Percentiles rank a stretch among this genome's conserved stretches.
phyloP scores from a whole-genome alignment of 64 coral and sea anemone species.

The Cladopsammia gracilis region DNA sequence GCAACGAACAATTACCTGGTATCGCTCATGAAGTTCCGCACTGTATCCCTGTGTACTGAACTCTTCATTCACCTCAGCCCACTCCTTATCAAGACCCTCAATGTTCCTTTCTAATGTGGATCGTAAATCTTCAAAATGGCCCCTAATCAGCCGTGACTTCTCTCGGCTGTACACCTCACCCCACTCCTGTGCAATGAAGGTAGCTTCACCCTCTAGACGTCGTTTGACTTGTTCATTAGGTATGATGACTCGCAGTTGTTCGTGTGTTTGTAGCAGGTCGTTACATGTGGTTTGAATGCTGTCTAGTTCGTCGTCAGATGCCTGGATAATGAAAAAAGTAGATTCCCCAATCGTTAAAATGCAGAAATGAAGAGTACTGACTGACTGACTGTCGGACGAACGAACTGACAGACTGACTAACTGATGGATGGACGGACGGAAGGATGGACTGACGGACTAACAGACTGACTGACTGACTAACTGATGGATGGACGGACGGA shows the following conservation, averaged over 20 bases:
- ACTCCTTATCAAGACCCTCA: conserved; percentile 65
- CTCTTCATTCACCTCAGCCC: conserved; percentile 51
- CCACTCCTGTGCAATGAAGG: conserved; percentile 79
- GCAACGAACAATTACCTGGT: conserved; percentile 45
- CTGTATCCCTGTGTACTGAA: conserved; percentile 79
- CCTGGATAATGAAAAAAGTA: conserved; percentile 40
- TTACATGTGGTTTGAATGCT: conserved; percentile 62
- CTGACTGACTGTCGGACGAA: no score
- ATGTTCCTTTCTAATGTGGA: conserved; percentile 60
- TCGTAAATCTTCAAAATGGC: conserved; percentile 61
- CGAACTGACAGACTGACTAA: no score
- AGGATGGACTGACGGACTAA: no score
- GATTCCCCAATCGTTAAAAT: no score
- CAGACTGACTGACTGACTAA: no score
- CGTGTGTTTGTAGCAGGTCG: conserved; percentile 64
- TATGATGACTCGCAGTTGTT: conserved; percentile 61
- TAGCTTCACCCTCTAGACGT: conserved; percentile 46
- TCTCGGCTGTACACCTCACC: conserved; percentile 83
- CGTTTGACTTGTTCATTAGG: conserved; percentile 88
- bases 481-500: no score
- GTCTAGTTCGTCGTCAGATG: conserved; percentile 73
- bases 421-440: not conserved
- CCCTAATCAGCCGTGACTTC: conserved; percentile 55
- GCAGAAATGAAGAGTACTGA: not conserved
- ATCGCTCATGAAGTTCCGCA: conserved; percentile 72